Base-by-base conservation (phyloP, 2,113 vertebrate species). In the Aegypius monachus region DNA sequence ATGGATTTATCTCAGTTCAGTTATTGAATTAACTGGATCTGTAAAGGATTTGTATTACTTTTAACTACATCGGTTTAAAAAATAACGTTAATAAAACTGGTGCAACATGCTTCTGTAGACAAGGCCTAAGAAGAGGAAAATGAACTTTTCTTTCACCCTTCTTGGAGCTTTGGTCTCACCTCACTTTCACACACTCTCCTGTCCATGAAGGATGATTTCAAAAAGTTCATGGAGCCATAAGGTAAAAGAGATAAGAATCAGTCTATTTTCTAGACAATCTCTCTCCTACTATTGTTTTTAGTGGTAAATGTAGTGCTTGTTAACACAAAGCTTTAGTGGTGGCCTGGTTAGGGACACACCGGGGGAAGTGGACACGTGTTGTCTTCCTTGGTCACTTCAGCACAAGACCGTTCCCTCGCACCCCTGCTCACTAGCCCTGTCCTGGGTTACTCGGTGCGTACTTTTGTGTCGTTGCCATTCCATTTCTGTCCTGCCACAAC, bases 331-430 rank as follows among this genome's bases (percentile, higher is more conserved):
- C 8, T 61, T 61, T 62, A 16, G 27, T 5, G 20, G 23, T 65
- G 26, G 26, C 21, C 18, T 32, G 17, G 5, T 48, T 59, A 52
- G 58, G 31, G 36, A 34, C 22, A 34, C 7, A 7, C 32, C 31
- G 27, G 43, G 43, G 34, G 16, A 42, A 56, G 15, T 18, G 25
- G 23, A 10, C 21, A 16, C 0, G 0, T 6, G 5, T 14, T 53
- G 13, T 31, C 50, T 73, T 74, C 68, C n/a, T 52, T 27, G 25
- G 5, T 38, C 36, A 6, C 50, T 38, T 42, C 11, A n/a, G 61
- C 42, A 11, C 2, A 2, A 66, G 42, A 27, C 14, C 9, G 1
- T 17, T 53, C 11, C 23, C 22, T 61, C 27, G 15, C 16, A 48
- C 47, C 36, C 26, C n/a, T 55, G 23, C 25, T 70, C 38, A 13